Conservation (phyloP, 2,888 invertebrate genomes). For the Sarcophaga subvicina region DNA sequence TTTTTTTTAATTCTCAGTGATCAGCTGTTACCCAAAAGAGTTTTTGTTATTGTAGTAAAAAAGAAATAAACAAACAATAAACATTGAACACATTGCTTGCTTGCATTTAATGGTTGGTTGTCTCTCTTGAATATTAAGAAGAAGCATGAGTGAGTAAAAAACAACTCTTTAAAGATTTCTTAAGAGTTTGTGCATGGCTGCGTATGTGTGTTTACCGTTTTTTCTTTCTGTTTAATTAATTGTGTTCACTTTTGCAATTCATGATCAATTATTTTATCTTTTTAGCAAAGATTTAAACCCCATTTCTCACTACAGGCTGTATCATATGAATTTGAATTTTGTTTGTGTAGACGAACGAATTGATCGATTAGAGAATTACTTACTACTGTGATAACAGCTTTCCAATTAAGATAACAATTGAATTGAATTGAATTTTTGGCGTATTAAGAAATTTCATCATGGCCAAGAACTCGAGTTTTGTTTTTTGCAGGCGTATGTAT, state of each 20-base stretch:
- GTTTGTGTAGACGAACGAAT: background rate
- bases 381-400: background rate
- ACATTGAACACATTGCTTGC: background rate
- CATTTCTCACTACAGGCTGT: background rate
- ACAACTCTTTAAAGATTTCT: too few relatives aligned
- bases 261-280: background rate
- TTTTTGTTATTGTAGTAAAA: background rate
- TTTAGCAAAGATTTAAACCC: conserved; percentile 8
- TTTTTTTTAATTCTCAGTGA: conserved; percentile 20
- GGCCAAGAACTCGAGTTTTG: background rate
- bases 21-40: conserved; percentile 45
- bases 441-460: conserved; percentile 2
- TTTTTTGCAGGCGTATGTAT: background rate
- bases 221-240: background rate
- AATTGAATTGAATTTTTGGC: background rate
- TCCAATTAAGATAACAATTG: background rate
- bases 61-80: conserved; percentile 18
- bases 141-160: background rate
- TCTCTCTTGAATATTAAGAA: background rate
- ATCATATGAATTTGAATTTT: background rate
- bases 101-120: background rate
- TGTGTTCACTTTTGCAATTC: background rate
- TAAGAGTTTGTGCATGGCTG: background rate
- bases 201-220: background rate
- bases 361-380: conserved; percentile 19